These are phyloP conservation scores for Caenorhabditis latens DNA, from an alignment of 1,140 invertebrate species.

Conservation along the genomic window DNA sequence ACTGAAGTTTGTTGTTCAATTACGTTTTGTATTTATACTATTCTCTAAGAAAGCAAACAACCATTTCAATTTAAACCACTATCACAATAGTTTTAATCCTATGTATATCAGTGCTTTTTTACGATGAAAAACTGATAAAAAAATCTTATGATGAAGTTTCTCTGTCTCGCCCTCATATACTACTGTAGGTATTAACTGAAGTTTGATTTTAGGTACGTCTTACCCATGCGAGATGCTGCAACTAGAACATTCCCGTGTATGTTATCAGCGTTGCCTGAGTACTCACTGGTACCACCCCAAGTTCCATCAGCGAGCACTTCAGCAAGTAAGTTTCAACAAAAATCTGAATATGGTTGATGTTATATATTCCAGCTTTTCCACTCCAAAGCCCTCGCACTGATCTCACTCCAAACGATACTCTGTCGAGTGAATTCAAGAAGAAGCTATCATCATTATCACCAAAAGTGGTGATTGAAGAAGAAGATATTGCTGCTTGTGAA, in stretches of 20 bases:
- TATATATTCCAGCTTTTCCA: background rate
- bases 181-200: background rate
- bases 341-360: background rate
- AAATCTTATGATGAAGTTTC: background rate
- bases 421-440: background rate
- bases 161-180: background rate
- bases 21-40: too few species aligned
- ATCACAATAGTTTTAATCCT: too few species aligned
- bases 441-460: conserved; percentile 16
- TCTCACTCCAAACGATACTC: conserved; percentile 21
- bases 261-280: conserved; percentile 43
- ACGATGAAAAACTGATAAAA: conserved; percentile 7
- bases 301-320: conserved; percentile 42
- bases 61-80: too few species aligned
- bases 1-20: too few species aligned
- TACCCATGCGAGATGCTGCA: conserved; percentile 57
- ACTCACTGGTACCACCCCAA: conserved; percentile 55
- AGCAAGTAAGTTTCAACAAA: background rate
- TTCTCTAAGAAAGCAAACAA: too few species aligned
- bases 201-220: conserved; percentile 32
- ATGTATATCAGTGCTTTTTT: too few species aligned
- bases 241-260: conserved; percentile 45
- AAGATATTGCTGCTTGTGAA: background rate
- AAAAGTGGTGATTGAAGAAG: conserved; percentile 12
- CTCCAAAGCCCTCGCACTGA: conserved; percentile 7